A percentile compares a stretch with the other conserved stretches of the same genome.
These are phyloP conservation scores for Polyodon spathula DNA, from an alignment of 2,113 vertebrate genomes.

Conservation along the genomic window DNA sequence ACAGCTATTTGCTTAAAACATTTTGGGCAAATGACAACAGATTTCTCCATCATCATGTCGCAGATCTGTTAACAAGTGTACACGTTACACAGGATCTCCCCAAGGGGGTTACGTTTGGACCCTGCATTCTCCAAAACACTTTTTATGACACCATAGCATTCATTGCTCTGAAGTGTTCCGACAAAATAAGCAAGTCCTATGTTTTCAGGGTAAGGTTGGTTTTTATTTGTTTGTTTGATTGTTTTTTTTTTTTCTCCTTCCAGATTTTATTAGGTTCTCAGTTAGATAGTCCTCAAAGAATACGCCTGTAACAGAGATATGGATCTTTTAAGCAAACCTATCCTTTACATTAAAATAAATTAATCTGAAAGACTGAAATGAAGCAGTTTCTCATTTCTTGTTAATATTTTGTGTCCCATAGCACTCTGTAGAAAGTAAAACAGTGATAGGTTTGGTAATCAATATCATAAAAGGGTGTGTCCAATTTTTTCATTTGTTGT, in stretches of 20 bases:
- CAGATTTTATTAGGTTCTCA: background rate
- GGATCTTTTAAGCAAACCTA: no score
- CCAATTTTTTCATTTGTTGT: no score
- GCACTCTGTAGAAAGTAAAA: no score
- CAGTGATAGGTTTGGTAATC: no score
- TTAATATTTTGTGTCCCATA: no score
- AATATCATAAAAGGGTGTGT: no score
- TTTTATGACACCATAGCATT: slow-evolving; percentile 77
- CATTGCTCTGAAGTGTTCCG: slow-evolving; percentile 73
- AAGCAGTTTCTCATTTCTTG: no score
- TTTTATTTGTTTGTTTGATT: background rate
- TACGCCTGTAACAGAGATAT: no score
- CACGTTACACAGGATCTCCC: slow-evolving; percentile 72
- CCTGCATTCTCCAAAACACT: slow-evolving; percentile 67
- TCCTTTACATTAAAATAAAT: no score
- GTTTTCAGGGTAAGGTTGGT: slow-evolving; percentile 64
- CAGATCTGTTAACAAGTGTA: slow-evolving; percentile 65
- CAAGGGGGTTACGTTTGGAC: slow-evolving; percentile 67
- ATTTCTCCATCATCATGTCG: slow-evolving; percentile 62
- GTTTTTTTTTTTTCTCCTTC: background rate
- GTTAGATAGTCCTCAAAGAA: background rate
- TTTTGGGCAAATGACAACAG: slow-evolving; percentile 67
- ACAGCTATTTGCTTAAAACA: slow-evolving; percentile 56
- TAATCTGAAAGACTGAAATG: no score
- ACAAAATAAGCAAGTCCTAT: slow-evolving; percentile 60